These are phyloP conservation scores for Stramonita haemastoma DNA, from an alignment of 2,888 invertebrate genomes.

Conservation along the genomic window DNA sequence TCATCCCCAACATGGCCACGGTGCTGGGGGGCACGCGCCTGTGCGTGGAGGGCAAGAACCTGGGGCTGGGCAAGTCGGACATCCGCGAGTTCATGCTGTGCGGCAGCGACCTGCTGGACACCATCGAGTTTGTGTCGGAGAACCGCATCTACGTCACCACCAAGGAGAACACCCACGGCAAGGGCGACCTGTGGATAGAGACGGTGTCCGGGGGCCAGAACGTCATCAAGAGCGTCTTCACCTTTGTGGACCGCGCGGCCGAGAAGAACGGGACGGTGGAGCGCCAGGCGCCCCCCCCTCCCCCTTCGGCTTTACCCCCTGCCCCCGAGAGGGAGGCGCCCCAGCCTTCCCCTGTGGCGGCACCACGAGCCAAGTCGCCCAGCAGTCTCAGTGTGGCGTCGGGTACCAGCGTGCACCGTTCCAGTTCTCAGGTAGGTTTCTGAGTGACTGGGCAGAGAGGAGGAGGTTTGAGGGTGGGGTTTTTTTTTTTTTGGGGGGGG, in stretches of 20 bases:
- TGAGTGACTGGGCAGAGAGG: neutral
- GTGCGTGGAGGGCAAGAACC: constrained; percentile 70
- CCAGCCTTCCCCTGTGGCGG: constrained; percentile 26
- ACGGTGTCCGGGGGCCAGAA: constrained; percentile 73
- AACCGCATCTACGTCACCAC: constrained; percentile 68
- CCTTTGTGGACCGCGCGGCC: constrained; percentile 58
- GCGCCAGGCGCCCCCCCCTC: constrained; percentile 32
- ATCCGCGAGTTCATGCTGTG: constrained; percentile 71
- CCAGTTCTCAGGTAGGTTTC: constrained; percentile 29
- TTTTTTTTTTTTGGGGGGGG: too few species aligned
- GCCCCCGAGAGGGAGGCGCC: constrained; percentile 20
- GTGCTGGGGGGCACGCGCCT: constrained; percentile 70
- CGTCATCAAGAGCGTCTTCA: constrained; percentile 63
- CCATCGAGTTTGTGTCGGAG: constrained; percentile 71
- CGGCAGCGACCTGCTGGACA: constrained; percentile 71
- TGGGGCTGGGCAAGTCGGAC: constrained; percentile 72
- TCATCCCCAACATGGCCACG: constrained; percentile 68
- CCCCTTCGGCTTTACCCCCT: neutral
- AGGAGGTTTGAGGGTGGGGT: too few species aligned
- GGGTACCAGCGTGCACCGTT: constrained; percentile 22
- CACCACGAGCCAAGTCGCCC: neutral
- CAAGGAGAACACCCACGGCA: constrained; percentile 67
- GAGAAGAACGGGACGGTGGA: constrained; percentile 33
- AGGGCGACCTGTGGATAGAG: constrained; percentile 71
- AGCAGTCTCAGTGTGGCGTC: neutral